Base-by-base conservation (phyloP, 2,113 vertebrate species). In the Pterocles burchelli region DNA sequence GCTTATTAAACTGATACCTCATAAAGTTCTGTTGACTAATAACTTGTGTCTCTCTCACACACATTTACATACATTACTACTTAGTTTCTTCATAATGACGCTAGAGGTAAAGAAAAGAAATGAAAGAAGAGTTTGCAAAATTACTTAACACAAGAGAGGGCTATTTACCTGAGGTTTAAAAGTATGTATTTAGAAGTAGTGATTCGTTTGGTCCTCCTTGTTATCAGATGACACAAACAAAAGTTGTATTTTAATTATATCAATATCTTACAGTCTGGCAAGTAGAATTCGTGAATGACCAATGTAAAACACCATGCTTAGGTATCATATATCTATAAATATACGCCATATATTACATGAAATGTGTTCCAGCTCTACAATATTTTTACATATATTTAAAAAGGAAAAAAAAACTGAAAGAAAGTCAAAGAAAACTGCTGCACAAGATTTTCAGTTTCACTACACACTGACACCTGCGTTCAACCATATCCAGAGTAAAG, bases 401-500 rank as follows among this genome's bases (percentile, higher is more conserved):
- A 75, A 70, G 36, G 19, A 72, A 54, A 78, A 58, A 46, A 74
- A 29, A 48, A 9, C 21, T 46, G 45, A 58, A 79, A 26, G 61
- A 19, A 86, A 86, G 71, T 49, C 62, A 61, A 57, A 67, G 29
- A 94, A 92, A 34, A 91, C 52, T 34, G 45, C 46, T 61, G 88
- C 82, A 79, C 43, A 45, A 73, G 83, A 76, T 95, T 96, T 96
- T 77, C 4, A 0, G 79, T 91, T 90, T 79, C 74, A 51, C 93
- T 90, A 73, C 80, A 86, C 85, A 73, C 91, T 93, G 97, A 97
- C 94, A 95, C 93, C 96, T 97, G 97, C 94, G n/a, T 96, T 97
- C 97, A 97, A 68, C 94, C 95, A 95, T 94, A 94, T 66, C 93
- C 92, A 94, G 90, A 96, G 97, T 70, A 97, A 94, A 97, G 97